Evolutionary conservation across 2,797 vertebrate species (phyloP), one percentile per base, ranked within the genome.

Genomic region (Alca torda): DNA sequence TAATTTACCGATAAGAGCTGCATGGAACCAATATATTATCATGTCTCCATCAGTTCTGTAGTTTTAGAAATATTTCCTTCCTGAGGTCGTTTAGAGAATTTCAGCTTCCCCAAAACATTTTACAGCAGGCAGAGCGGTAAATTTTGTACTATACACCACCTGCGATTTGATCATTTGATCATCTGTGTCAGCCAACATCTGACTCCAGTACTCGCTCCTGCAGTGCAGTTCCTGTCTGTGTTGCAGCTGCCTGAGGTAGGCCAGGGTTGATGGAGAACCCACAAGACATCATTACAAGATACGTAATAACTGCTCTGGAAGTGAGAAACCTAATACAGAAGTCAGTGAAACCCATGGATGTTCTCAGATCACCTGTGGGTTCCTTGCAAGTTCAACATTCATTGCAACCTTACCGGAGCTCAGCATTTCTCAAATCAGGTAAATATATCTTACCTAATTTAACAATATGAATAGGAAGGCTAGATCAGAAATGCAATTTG

Each of bases 51-150:
- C 74, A 65, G 35, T 56, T 63, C 14, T 51, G 24, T 46, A 46
- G 46, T 59, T 90, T 91, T 50, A 75, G 51, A 96, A 90, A 76
- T 61, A 92, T 69, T 93, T 88, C 39, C 63, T 80, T 83, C 78
- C 79, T 65, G 50, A 87, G 59, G 57, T 61, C 3, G 6, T 57
- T 79, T 51, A 67, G 77, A 92, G 61, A 65, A 78, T 64, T 92
- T 95, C 50, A 84, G 53, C 72, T 84, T 90, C 35, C 26, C 45
- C 20, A 63, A 92, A 92, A 84, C 18, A 50, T 30, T 87, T 65
- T n/a, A 74, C 60, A 76, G 87, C 69, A 93, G 35, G 13, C 74
- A 91, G 76, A 89, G 30, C 61, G 60, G 37, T 75, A 75, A 76
- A 90, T 74, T 70, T 72, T 60, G 24, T 45, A 15, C 20, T 33